Base-by-base conservation (phyloP, 2,888 invertebrate genomes). In the Phortica okadai region DNA sequence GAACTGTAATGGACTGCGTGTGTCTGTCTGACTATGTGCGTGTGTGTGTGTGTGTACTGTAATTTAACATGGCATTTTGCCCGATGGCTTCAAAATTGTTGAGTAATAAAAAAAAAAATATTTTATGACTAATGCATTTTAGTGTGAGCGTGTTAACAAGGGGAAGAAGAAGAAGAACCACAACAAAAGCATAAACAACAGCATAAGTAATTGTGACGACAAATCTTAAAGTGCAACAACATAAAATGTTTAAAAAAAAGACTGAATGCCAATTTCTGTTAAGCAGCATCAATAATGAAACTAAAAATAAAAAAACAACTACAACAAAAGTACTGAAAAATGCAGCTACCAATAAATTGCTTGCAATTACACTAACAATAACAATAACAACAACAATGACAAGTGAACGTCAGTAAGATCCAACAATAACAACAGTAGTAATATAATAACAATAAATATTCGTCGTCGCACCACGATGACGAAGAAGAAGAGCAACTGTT, bases 271-370 rank as follows among this genome's bases (percentile, higher is more conserved):
- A 16, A 16, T 56, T 56, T 25, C 7, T 7, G 33, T 25, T 21
- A 25, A 16, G 7, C n/a, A 62, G 6, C 25, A 33, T 25, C 16
- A 33, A 33, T 33, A 33, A 33, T 33, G 21, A 56, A 56, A 16
- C 56, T 56, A 64, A 33, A 33, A 33, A n/a, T n/a, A 33, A 10
- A 64, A 64, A 64, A 64, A 10, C 2, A 11, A n/a, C 11, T 6
- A 14, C 56, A 56, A 56, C 14, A 1, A 16, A n/a, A 56, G 6
- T 56, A 64, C 11, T 64, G 16, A 78, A 83, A 84, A 86, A 81
- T 85, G 82, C 84, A 81, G 78, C 82, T 79, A 81, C 82, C 78
- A 83, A 81, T 81, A 84, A 84, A 83, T 84, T 83, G 79, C 74
- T 76, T 74, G 74, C 74, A 42, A 25, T 64, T 54, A 33, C 78